Conservation (phyloP, 2,113 vertebrate species). For the Sphaerodactylus townsendi region DNA sequence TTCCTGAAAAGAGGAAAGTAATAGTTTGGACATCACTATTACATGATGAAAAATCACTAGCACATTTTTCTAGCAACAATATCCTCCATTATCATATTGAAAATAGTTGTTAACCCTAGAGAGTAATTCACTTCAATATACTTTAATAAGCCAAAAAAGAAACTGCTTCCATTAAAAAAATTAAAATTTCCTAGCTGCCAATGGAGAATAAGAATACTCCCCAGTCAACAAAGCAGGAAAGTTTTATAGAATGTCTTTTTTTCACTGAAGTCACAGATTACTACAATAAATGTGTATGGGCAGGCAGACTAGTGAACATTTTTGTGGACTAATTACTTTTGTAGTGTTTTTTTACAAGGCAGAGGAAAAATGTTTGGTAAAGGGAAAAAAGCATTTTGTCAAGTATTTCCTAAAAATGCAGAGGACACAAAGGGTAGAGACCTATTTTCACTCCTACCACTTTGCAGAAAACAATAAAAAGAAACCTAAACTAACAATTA, state of each 20-base stretch:
- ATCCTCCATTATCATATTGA: not conserved
- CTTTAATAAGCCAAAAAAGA: not conserved
- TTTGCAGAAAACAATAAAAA: not conserved
- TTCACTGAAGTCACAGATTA: conserved; percentile 1
- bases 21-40: not conserved
- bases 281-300: not conserved
- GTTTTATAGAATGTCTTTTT: not conserved
- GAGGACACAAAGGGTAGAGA: not conserved
- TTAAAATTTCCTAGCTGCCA: not conserved
- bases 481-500: not conserved
- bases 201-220: not conserved
- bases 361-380: not conserved
- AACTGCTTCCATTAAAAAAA: not conserved
- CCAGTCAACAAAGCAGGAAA: not conserved
- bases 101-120: not conserved
- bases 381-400: not conserved
- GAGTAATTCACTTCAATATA: not conserved
- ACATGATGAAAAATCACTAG: fast-evolving
- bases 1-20: conserved; percentile 79
- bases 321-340: not conserved
- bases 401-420: not conserved
- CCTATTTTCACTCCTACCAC: not conserved
- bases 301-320: not conserved
- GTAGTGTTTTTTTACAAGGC: not conserved
- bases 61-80: not conserved